Conservation (phyloP, 2,113 vertebrate species). For the Thunnus maccoyii region DNA sequence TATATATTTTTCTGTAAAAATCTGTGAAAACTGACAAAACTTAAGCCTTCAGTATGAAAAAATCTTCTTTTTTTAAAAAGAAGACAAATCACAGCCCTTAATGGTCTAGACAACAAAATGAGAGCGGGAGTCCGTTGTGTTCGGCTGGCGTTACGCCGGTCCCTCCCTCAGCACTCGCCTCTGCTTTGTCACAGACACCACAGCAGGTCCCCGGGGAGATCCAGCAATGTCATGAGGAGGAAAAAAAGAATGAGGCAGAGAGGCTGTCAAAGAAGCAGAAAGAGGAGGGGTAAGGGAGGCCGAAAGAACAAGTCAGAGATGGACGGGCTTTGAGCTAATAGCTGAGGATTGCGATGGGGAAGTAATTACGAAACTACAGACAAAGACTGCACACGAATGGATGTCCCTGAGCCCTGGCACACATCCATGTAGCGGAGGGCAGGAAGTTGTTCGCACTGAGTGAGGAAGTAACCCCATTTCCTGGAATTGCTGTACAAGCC, state of each 20-base stretch:
- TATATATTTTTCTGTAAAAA: slow-evolving; percentile 2
- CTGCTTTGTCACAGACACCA: slow-evolving; percentile 66
- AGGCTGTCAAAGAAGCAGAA: neutral
- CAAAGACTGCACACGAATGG: slow-evolving; percentile 74
- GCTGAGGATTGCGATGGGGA: slow-evolving; percentile 77
- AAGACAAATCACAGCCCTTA: neutral
- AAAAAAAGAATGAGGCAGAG: slow-evolving; percentile 15
- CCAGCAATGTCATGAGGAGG: slow-evolving; percentile 40
- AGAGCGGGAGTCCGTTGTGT: slow-evolving; percentile 11
- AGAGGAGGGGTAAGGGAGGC: neutral
- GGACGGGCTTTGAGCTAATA: slow-evolving; percentile 68
- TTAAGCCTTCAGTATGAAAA: neutral
- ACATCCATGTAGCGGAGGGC: slow-evolving; percentile 76
- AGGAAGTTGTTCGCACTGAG: slow-evolving; percentile 87
- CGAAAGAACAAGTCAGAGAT: neutral
- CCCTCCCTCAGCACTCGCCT: slow-evolving; percentile 46
- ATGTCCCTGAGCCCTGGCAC: slow-evolving; percentile 75
- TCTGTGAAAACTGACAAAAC: slow-evolving; percentile 14
- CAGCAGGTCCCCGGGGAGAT: slow-evolving; percentile 41
- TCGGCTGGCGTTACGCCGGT: slow-evolving; percentile 41
- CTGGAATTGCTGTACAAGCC: slow-evolving; percentile 82
- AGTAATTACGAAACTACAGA: slow-evolving; percentile 78
- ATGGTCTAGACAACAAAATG: neutral
- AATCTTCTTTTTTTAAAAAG: neutral
- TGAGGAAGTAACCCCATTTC: slow-evolving; percentile 88